Conservation (phyloP, 2,113 vertebrate genomes). For the Mesitornis unicolor region DNA sequence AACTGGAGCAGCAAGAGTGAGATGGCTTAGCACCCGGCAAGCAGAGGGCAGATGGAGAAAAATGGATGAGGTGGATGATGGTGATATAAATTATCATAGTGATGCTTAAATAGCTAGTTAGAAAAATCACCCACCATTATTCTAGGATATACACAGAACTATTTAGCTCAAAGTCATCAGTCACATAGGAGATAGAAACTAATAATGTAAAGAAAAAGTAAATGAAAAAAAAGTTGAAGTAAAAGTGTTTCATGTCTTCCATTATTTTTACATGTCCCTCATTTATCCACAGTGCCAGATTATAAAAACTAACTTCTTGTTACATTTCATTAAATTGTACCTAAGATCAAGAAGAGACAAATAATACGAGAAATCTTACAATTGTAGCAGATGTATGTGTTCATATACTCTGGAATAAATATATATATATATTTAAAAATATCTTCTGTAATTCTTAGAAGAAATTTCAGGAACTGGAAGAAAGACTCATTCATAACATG, state of each 20-base stretch:
- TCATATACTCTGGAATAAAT: background rate
- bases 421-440: background rate
- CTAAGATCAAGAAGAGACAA: background rate
- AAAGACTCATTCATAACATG: background rate
- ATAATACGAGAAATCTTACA: background rate
- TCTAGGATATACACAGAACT: background rate
- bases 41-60: background rate
- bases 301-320: background rate
- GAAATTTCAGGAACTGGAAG: background rate
- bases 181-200: background rate
- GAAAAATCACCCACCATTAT: background rate
- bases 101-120: background rate
- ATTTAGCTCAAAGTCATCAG: background rate
- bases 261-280: background rate
- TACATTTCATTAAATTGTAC: background rate
- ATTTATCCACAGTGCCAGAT: background rate
- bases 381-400: rapidly evolving
- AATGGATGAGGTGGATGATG: background rate
- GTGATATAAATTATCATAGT: background rate
- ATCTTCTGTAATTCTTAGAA: background rate
- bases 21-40: background rate
- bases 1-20: background rate
- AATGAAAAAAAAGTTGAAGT: background rate
- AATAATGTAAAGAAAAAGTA: background rate
- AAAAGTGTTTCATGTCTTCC: rapidly evolving